phyloP scores from a whole-genome alignment of 2,797 vertebrate genomes.

The Chromis chromis region DNA sequence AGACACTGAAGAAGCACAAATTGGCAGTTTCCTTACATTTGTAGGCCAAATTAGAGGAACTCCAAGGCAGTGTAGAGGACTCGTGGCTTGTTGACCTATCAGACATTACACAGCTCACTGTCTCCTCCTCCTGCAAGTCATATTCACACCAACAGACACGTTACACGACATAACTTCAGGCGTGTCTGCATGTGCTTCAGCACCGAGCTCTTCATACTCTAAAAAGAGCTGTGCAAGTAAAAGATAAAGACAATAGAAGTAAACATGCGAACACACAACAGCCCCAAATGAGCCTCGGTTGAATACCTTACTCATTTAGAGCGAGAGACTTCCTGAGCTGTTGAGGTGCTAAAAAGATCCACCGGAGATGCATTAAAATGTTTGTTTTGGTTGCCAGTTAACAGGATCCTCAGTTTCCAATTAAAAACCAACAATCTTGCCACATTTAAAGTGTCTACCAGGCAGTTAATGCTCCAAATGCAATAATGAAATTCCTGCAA shows the following conservation, averaged over 20 bases:
- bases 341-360: constrained; percentile 19
- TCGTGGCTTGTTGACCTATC: constrained; percentile 20
- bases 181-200: constrained; percentile 31
- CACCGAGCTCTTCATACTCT: constrained; percentile 11
- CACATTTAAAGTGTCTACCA: neutral
- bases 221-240: constrained; percentile 13
- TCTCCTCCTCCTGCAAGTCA: constrained; percentile 2
- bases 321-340: constrained; percentile 15
- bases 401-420: constrained; percentile 16
- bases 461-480: neutral
- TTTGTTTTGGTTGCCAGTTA: constrained; percentile 32
- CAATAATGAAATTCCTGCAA: neutral
- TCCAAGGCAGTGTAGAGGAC: constrained; percentile 10
- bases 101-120: constrained; percentile 26
- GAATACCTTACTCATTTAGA: constrained; percentile 11
- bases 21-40: constrained; percentile 2
- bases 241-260: neutral
- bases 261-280: constrained; percentile 13
- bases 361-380: constrained; percentile 41
- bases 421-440: constrained; percentile 31
- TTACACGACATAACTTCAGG: constrained; percentile 38
- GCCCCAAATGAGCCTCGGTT: constrained; percentile 29
- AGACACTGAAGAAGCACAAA: neutral
- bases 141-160: constrained; percentile 22
- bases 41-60: neutral